phyloP scores from a whole-genome alignment of 53 echinoderm and acorn worm species.

The Arbacia lixula region DNA sequence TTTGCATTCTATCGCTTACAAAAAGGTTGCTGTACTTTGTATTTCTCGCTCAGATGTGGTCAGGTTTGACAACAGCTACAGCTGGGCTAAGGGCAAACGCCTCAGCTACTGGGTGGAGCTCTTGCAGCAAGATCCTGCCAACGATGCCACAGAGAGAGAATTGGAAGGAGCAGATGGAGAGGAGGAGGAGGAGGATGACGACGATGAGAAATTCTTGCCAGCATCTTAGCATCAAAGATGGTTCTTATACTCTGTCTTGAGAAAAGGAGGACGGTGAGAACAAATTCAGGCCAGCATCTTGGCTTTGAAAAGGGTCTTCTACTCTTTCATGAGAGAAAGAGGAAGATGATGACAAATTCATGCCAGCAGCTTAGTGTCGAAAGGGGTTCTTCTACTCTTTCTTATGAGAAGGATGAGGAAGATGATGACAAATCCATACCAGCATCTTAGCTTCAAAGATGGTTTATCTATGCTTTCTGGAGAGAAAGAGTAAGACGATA shows the following conservation, averaged over 20 bases:
- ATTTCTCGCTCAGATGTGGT: too few relatives aligned
- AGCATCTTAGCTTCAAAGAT: too few relatives aligned
- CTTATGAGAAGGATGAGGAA: constrained; percentile 11
- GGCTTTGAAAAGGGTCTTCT: too few relatives aligned
- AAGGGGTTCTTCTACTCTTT: too few relatives aligned
- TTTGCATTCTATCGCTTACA: too few relatives aligned
- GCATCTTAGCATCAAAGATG: too few relatives aligned
- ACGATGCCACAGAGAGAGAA: background rate
- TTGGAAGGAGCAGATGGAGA: background rate
- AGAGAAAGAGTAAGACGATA: constrained; percentile 45
- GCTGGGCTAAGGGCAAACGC: constrained; percentile 84
- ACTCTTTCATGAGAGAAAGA: too few relatives aligned
- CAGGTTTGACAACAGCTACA: constrained; percentile 86
- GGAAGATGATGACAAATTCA: constrained; percentile 38
- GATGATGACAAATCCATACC: background rate
- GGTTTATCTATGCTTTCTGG: too few relatives aligned
- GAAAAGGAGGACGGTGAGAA: constrained; percentile 37
- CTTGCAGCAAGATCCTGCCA: constrained; percentile 22
- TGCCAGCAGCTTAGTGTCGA: background rate
- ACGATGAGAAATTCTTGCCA: background rate
- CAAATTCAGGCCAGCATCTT: constrained; percentile 19
- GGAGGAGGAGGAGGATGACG: background rate
- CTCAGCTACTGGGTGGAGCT: constrained; percentile 69
- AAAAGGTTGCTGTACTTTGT: background rate
- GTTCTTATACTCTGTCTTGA: too few relatives aligned